Evolutionary conservation across 2,888 invertebrate genomes (phyloP).

Genomic region (Lasioglossum malachurum): DNA sequence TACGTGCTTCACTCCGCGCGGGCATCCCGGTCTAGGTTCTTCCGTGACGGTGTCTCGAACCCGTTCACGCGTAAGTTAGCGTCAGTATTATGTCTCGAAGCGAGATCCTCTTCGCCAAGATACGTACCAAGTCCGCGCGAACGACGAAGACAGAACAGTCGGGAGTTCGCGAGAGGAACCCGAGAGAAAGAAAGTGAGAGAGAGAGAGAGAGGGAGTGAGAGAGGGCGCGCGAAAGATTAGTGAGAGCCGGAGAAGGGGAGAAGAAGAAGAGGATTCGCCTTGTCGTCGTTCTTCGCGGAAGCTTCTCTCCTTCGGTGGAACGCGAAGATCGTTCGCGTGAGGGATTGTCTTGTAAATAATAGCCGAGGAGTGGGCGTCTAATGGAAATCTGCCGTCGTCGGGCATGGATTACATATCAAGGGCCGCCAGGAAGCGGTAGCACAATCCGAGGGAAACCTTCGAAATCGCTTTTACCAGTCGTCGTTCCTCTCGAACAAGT

Average conservation of each 20-base stretch:
- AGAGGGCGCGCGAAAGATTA: not conserved
- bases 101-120: slow-evolving; percentile 20
- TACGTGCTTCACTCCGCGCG: slow-evolving; percentile 45
- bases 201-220: not conserved
- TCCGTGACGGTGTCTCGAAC: slow-evolving; percentile 9
- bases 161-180: not conserved
- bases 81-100: slow-evolving; percentile 48
- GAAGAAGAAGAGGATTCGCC: slow-evolving; percentile 32
- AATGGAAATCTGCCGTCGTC: slow-evolving; percentile 45
- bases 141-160: not conserved
- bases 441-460: slow-evolving; percentile 42
- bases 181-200: not conserved
- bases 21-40: slow-evolving; percentile 3
- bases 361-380: slow-evolving; percentile 42
- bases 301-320: slow-evolving; percentile 32
- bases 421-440: slow-evolving; percentile 47
- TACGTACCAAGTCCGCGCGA: not conserved
- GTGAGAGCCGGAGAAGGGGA: not conserved
- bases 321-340: slow-evolving; percentile 42
- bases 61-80: slow-evolving; percentile 21
- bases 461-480: not conserved
- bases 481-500: too few species aligned
- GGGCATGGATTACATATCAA: slow-evolving; percentile 70
- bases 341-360: slow-evolving; percentile 58
- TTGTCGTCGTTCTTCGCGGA: slow-evolving; percentile 31